phyloP scores from a whole-genome alignment of 2,113 vertebrate genomes.

The Anolis sagrei region DNA sequence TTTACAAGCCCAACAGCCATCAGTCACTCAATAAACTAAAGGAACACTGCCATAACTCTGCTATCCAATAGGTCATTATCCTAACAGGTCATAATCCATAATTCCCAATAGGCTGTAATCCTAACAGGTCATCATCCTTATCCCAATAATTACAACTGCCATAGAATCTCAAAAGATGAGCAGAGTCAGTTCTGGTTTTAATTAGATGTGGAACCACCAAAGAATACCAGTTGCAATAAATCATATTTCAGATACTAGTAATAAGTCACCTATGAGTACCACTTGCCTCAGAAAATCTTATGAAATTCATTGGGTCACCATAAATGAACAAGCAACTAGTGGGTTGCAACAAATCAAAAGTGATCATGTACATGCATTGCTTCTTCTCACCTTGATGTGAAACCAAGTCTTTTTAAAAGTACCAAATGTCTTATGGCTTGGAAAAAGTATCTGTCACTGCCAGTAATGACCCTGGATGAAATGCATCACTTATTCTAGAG shows the following conservation, averaged over 20 bases:
- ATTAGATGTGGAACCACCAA: not conserved
- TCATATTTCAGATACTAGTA: not conserved
- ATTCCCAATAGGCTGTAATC: too few species aligned
- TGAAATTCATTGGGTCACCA: too few species aligned
- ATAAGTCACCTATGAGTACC: not conserved
- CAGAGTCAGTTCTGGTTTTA: not conserved
- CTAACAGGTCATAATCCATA: too few species aligned
- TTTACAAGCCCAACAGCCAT: too few species aligned
- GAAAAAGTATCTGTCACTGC: not conserved
- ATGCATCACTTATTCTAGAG: not conserved
- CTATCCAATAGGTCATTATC: too few species aligned
- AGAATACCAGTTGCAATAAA: not conserved
- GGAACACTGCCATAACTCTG: too few species aligned
- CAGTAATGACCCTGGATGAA: not conserved
- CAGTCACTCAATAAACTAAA: too few species aligned
- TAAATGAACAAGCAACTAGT: not conserved
- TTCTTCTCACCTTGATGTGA: not conserved
- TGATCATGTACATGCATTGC: not conserved
- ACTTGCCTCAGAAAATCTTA: too few species aligned
- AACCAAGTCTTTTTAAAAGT: not conserved
- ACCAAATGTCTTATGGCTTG: not conserved
- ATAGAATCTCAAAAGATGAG: not conserved
- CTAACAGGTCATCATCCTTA: too few species aligned
- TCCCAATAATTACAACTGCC: too few species aligned
- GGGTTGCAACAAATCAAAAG: constrained; percentile 2